phyloP scores from a whole-genome alignment of 2,113 vertebrate species.

The Leptodactylus fuscus region DNA sequence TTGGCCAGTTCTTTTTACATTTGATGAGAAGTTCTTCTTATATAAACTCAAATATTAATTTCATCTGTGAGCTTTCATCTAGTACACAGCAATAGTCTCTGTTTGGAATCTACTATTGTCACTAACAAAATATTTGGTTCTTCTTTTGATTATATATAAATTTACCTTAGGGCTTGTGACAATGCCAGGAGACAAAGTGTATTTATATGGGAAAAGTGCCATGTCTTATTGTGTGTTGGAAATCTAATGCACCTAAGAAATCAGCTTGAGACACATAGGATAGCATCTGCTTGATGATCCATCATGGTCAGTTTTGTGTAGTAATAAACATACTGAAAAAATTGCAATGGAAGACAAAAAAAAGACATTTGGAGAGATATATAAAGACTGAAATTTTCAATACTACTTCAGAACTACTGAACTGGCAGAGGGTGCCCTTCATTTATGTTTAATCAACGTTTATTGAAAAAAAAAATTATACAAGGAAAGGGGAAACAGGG shows the following conservation, averaged over 20 bases:
- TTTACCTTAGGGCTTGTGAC: background rate
- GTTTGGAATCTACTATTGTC: background rate
- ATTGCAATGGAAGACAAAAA: too few species aligned
- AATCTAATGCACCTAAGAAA: background rate
- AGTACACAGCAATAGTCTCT: background rate
- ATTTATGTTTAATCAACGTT: too few species aligned
- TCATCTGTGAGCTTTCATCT: background rate
- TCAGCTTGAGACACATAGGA: background rate
- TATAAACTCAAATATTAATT: background rate
- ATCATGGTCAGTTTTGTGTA: background rate
- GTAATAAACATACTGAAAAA: too few species aligned
- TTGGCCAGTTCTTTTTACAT: background rate
- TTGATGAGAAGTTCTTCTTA: background rate
- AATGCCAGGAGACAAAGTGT: background rate
- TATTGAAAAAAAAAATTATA: too few species aligned
- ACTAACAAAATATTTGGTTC: background rate
- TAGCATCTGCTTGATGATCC: too few species aligned
- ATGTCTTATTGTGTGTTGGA: background rate
- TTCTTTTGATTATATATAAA: background rate
- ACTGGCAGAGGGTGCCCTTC: too few species aligned
- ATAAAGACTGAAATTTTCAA: too few species aligned
- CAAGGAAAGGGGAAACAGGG: too few species aligned
- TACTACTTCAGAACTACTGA: too few species aligned
- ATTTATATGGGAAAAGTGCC: background rate
- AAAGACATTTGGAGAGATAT: too few species aligned